Conservation (phyloP, 1,140 invertebrate genomes). For the Papilio dardanus region DNA sequence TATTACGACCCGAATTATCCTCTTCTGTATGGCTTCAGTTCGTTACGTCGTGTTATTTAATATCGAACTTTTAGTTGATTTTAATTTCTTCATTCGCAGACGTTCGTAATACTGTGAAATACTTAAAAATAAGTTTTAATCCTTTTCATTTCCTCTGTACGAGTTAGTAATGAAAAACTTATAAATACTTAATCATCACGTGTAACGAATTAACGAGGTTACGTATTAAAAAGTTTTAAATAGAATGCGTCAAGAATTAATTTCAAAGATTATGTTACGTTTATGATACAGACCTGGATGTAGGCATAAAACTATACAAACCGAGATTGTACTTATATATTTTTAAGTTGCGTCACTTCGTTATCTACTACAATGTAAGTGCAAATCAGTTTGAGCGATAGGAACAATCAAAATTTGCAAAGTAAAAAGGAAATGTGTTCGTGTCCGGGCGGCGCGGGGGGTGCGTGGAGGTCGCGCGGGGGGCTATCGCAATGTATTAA, state of each 20-base stretch:
- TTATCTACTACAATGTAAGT: not conserved
- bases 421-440: constrained; percentile 40
- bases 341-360: no score
- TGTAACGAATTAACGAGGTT: not conserved
- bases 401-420: constrained; percentile 43
- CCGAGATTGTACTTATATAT: no score
- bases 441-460: not conserved
- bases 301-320: not conserved
- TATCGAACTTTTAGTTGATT: constrained; percentile 35
- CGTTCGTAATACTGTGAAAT: constrained; percentile 20
- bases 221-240: not conserved
- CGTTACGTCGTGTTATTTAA: constrained; percentile 47
- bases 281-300: not conserved
- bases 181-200: constrained; percentile 25
- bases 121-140: constrained; percentile 25
- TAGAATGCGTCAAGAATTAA: not conserved
- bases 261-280: not conserved
- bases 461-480: constrained; percentile 37
- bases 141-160: not conserved
- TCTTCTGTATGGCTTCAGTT: not conserved
- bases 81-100: not conserved
- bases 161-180: not conserved
- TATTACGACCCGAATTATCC: constrained; percentile 29
- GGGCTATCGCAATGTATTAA: constrained; percentile 65
- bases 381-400: constrained; percentile 29